Evolutionary conservation across 2,797 vertebrate species (phyloP).

Genomic region (Mus caroli): DNA sequence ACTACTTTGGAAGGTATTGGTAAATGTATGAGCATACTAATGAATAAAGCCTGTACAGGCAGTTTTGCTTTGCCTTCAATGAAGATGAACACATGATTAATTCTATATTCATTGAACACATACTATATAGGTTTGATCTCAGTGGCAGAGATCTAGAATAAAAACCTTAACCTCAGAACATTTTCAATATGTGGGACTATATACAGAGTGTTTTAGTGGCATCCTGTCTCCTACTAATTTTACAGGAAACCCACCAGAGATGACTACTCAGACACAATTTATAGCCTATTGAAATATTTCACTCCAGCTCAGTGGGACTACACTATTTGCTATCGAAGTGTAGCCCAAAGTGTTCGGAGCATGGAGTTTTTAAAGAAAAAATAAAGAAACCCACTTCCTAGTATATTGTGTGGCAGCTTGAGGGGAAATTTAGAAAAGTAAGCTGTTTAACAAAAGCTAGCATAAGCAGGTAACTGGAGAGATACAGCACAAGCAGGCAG

Average conservation of each 20-base stretch:
- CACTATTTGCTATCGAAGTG: too few relatives aligned
- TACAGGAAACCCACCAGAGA: background rate
- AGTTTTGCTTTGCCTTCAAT: background rate
- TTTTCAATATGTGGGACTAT: conserved; percentile 6
- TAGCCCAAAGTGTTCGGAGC: too few relatives aligned
- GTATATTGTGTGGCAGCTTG: background rate
- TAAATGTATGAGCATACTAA: background rate
- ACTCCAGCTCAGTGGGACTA: background rate
- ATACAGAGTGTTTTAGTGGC: background rate
- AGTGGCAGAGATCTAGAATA: background rate
- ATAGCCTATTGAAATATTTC: background rate
- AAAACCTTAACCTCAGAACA: background rate
- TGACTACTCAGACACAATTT: background rate
- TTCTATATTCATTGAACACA: background rate
- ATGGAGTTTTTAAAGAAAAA: background rate
- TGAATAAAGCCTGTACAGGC: background rate
- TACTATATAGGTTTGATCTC: background rate
- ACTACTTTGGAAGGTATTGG: background rate
- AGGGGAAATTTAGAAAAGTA: background rate
- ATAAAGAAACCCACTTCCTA: background rate
- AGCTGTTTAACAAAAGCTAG: background rate
- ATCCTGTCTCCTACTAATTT: background rate
- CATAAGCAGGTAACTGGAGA: background rate
- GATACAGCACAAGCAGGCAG: too few relatives aligned
- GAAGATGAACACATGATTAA: background rate